These are phyloP conservation scores for Apaloderma vittatum DNA, from an alignment of 2,113 vertebrate genomes.

Conservation along the genomic window DNA sequence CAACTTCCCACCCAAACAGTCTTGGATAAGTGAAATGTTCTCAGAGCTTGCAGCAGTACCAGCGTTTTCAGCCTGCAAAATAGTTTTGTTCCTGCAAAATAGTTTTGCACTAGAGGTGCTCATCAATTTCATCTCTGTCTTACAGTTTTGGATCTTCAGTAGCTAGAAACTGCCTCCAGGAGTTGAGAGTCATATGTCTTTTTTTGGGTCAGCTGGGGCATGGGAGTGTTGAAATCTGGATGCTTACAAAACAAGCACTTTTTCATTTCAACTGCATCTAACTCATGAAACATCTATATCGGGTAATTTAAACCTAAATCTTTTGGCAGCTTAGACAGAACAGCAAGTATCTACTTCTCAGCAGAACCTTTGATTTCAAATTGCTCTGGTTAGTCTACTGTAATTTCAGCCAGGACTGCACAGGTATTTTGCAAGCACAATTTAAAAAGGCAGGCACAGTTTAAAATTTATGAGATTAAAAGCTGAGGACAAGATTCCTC, in stretches of 20 bases:
- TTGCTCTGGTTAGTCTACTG: not conserved
- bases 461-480: conserved; percentile 23
- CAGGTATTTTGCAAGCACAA: not conserved
- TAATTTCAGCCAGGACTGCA: conserved; percentile 49
- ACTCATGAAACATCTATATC: conserved; percentile 34
- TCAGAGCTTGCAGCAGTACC: not conserved
- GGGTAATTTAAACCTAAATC: conserved; percentile 51
- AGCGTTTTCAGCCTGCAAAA: not conserved
- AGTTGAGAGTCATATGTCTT: not conserved
- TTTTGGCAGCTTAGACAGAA: conserved; percentile 48
- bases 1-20: not conserved
- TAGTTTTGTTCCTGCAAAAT: not conserved
- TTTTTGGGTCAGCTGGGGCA: not conserved
- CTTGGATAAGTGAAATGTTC: not conserved
- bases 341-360: conserved; percentile 7
- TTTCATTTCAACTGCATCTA: conserved; percentile 40
- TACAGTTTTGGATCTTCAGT: not conserved
- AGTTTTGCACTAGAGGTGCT: not conserved
- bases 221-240: not conserved
- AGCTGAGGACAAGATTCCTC: not conserved
- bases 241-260: conserved; percentile 34
- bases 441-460: not conserved
- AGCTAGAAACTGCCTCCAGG: not conserved
- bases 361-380: conserved; percentile 34
- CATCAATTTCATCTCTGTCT: not conserved